Base-by-base conservation (phyloP, 2,888 invertebrate species). In the Miltochrista miniata region DNA sequence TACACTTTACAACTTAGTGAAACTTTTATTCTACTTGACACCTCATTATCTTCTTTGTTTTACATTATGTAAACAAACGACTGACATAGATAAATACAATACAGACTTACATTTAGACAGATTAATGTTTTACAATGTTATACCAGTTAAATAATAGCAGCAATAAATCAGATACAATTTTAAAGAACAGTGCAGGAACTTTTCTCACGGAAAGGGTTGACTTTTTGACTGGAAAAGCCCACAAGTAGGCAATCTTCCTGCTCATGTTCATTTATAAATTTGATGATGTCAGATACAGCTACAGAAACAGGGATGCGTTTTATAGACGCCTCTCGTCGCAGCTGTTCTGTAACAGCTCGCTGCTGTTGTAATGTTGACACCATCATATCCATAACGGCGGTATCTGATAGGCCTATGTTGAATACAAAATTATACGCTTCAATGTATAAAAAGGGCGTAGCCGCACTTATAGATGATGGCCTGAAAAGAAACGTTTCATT, bases 191-290 rank as follows among this genome's bases (percentile, higher is more conserved):
- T 94, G 91, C 98, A 98, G 54, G 96, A 95, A 81, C 96, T 97
- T 91, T 98, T 98, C 88, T 98, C 98, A 64, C 98, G 95, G 93
- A 98, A 98, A 29, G 98, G 98, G 90, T 98, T 98, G 12, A 97
- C 96, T 83, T 98, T 97, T 83, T 98, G 98, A 68, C 96, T 97
- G 59, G 97, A 96, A 85, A 98, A 98, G 33, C 98, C 98, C 62
- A 97, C 96, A 61, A 98, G 93, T 42, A 98, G 93, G 75, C 96
- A 98, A 88, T 98, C 98, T 76, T 98, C 98, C 70, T 96, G 96
- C 77, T 97, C 96, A 76, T 98, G 98, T 72, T 98, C 98, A 38
- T 94, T 93, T 62, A 98, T 96, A 80, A 95, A 98, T 79, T 97
- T 97, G 79, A 98, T 96, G 70, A 98, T 97, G 72, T 98, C 96